Percentiles rank a stretch among this genome's conserved stretches.
phyloP scores from a whole-genome alignment of 2,797 vertebrate species.

The Yasuhikotakia modesta region DNA sequence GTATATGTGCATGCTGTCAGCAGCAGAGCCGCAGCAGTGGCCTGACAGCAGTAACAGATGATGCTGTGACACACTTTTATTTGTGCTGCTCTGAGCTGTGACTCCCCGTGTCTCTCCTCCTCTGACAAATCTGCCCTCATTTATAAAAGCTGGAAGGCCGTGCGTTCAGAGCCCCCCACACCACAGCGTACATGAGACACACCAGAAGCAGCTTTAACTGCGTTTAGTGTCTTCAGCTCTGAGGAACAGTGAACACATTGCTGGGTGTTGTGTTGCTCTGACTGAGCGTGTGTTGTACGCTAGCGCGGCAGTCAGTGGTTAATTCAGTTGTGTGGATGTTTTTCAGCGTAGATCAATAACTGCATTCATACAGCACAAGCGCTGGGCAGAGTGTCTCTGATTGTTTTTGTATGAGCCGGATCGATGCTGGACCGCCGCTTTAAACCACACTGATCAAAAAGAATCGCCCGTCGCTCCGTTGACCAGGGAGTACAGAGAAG shows the following conservation, averaged over 20 bases:
- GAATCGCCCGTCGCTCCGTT: conserved; percentile 48
- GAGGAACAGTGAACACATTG: no score
- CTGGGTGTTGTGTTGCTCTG: not conserved
- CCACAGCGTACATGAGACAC: conserved; percentile 50
- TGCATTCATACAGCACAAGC: conserved; percentile 50
- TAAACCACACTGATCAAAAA: conserved; percentile 54
- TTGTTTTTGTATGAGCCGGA: conserved; percentile 51
- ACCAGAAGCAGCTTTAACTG: conserved; percentile 37
- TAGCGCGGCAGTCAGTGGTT: conserved; percentile 30
- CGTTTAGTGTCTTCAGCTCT: conserved; percentile 11
- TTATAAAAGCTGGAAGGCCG: conserved; percentile 58
- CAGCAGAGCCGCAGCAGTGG: conserved; percentile 7
- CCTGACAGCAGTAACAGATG: conserved; percentile 54
- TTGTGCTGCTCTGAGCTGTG: conserved; percentile 50
- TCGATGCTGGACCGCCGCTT: conserved; percentile 54
- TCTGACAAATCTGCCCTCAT: conserved; percentile 64
- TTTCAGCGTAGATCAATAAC: conserved; percentile 49
- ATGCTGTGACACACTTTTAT: conserved; percentile 58
- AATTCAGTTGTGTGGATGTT: conserved; percentile 21
- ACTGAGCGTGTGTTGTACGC: conserved; percentile 19
- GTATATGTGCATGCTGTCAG: conserved; percentile 52
- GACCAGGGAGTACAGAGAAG: conserved; percentile 1
- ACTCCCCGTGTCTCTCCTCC: conserved; percentile 49
- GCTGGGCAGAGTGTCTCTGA: conserved; percentile 57
- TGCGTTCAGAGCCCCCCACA: conserved; percentile 44